phyloP scores from a whole-genome alignment of 2,797 vertebrate species.

The Dromococcyx pavoninus region DNA sequence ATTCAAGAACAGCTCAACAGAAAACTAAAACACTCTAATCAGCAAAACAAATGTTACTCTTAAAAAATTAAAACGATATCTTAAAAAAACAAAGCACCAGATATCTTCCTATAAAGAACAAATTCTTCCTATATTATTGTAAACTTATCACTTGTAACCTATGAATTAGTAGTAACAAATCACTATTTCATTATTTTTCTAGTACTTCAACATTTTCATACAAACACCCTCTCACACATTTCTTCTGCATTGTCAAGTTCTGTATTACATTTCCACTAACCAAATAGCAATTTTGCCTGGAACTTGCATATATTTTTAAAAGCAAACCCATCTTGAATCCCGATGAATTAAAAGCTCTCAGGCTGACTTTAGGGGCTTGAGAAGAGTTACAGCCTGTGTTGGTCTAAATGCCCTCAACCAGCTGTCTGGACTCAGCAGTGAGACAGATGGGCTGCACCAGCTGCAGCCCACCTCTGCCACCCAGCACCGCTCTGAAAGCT shows the following conservation, averaged over 20 bases:
- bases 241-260: background rate
- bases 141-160: background rate
- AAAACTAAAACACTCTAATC: background rate
- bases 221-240: background rate
- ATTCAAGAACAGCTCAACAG: background rate
- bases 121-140: background rate
- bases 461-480: background rate
- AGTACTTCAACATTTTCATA: background rate
- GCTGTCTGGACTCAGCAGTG: background rate
- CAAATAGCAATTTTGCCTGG: background rate
- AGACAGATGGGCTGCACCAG: background rate
- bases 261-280: background rate
- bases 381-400: background rate
- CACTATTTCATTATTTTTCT: background rate
- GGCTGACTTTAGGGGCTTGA: background rate
- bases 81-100: background rate
- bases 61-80: background rate
- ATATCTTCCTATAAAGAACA: background rate
- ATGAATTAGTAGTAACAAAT: background rate
- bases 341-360: background rate
- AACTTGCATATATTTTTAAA: background rate
- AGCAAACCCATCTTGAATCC: background rate
- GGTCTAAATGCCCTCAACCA: fast-evolving
- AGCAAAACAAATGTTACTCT: background rate
- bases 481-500: background rate